Conservation (phyloP, 2,888 invertebrate genomes). For the Dioctria rufipes region DNA sequence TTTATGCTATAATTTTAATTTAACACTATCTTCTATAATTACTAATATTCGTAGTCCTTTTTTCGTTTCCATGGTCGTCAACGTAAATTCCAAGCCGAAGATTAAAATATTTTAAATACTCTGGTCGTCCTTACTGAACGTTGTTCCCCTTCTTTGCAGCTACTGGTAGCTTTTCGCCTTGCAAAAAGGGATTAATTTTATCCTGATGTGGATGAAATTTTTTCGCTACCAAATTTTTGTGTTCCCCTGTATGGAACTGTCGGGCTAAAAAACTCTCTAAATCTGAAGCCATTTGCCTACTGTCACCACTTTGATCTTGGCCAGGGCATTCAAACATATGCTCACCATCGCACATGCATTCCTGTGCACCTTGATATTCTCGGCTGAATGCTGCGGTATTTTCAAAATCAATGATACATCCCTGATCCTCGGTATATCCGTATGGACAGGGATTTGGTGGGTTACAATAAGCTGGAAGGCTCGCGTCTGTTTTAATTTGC, state of each 20-base stretch:
- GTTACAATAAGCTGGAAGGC: conserved; percentile 97
- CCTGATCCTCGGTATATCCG: conserved; percentile 89
- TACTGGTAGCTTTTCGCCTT: conserved; percentile 89
- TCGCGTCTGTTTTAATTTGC: conserved; percentile 91
- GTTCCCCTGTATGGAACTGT: conserved; percentile 73
- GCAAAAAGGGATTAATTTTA: conserved; percentile 86
- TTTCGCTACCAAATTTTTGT: conserved; percentile 83
- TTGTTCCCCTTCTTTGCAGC: conserved; percentile 94
- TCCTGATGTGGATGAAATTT: conserved; percentile 76
- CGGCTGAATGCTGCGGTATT: conserved; percentile 97
- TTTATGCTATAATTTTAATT: conserved; percentile 23
- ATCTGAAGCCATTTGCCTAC: conserved; percentile 72
- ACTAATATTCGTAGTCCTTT: conserved; percentile 41
- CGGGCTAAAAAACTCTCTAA: conserved; percentile 78
- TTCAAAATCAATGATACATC: conserved; percentile 92
- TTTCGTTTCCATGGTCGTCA: conserved; percentile 35
- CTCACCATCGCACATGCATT: conserved; percentile 98
- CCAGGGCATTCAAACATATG: conserved; percentile 96
- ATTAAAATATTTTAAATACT: background rate
- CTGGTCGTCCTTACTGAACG: conserved; percentile 67
- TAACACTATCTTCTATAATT: conserved; percentile 30
- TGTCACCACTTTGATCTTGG: conserved; percentile 63
- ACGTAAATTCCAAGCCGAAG: conserved; percentile 1
- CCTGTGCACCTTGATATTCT: conserved; percentile 91
- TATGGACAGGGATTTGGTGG: conserved; percentile 99